These are phyloP conservation scores for Furcifer pardalis DNA, from an alignment of 2,797 vertebrate species.

Conservation along the genomic window DNA sequence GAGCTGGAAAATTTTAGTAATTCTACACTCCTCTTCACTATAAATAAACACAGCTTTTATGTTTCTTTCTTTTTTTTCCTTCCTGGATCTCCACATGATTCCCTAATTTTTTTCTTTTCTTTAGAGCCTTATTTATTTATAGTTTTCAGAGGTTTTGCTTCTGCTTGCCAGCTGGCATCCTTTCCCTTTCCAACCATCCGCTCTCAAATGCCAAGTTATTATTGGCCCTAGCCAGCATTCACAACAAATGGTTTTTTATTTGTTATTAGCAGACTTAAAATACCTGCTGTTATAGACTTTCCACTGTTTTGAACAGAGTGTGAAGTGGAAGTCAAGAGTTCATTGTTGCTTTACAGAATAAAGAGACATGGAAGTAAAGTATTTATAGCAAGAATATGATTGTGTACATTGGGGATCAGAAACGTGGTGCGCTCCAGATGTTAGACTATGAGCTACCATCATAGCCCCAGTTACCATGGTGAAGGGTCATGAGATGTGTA, in stretches of 20 bases:
- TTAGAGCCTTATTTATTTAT: neutral
- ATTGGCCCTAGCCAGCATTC: neutral
- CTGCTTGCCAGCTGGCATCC: neutral
- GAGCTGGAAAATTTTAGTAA: neutral
- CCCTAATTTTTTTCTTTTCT: neutral
- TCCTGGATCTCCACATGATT: neutral
- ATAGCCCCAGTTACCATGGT: neutral
- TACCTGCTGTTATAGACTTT: neutral
- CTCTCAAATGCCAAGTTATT: neutral
- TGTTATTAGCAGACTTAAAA: neutral
- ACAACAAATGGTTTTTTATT: neutral
- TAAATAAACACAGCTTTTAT: neutral
- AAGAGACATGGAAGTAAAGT: neutral
- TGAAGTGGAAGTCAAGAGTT: neutral
- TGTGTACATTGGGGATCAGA: neutral
- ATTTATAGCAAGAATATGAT: constrained; percentile 14
- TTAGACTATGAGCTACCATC: neutral
- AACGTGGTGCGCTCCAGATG: neutral
- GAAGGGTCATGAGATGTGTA: neutral
- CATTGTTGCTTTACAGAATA: constrained; percentile 6
- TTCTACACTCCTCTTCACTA: neutral
- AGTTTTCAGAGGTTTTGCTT: neutral
- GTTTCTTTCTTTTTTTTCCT: neutral
- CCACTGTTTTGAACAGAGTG: neutral
- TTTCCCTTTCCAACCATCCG: neutral